phyloP scores from a whole-genome alignment of 1,140 invertebrate genomes.

The Triops longicaudatus region DNA sequence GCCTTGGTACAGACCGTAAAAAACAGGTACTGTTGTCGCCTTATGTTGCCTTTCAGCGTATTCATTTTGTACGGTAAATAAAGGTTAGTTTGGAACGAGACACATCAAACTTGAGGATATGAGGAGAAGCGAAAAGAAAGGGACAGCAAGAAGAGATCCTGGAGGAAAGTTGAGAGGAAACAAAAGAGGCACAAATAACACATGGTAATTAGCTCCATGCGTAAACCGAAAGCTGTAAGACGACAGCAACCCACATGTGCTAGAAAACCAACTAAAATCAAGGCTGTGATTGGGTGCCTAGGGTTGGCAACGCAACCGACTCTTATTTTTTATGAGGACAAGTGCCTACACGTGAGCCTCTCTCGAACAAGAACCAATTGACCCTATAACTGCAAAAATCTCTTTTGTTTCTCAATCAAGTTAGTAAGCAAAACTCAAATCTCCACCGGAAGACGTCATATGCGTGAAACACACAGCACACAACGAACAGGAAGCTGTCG shows the following conservation, averaged over 20 bases:
- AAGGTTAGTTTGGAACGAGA: too few species aligned
- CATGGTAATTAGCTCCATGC: slow-evolving; percentile 14
- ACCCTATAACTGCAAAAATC: neutral
- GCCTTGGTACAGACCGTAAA: too few species aligned
- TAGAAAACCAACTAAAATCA: neutral
- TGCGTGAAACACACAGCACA: neutral
- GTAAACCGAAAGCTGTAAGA: neutral
- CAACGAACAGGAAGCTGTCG: neutral
- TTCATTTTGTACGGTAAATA: too few species aligned
- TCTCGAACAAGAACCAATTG: neutral
- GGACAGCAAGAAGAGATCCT: neutral
- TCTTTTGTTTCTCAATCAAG: neutral
- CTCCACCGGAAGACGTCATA: neutral
- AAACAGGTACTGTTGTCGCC: too few species aligned
- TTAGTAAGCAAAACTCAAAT: neutral
- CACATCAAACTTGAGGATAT: neutral
- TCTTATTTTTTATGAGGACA: neutral
- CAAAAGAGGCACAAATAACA: neutral
- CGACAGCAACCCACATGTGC: neutral
- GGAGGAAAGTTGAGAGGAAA: neutral
- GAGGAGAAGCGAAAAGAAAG: neutral
- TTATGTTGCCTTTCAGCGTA: too few species aligned
- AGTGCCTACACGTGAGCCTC: slow-evolving; percentile 4
- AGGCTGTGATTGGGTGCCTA: neutral
- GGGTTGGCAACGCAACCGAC: neutral